A percentile compares a stretch with the other conserved stretches of the same genome.
Evolutionary conservation across 2,888 invertebrate genomes (phyloP).

Genomic region (Agrotis segetum): DNA sequence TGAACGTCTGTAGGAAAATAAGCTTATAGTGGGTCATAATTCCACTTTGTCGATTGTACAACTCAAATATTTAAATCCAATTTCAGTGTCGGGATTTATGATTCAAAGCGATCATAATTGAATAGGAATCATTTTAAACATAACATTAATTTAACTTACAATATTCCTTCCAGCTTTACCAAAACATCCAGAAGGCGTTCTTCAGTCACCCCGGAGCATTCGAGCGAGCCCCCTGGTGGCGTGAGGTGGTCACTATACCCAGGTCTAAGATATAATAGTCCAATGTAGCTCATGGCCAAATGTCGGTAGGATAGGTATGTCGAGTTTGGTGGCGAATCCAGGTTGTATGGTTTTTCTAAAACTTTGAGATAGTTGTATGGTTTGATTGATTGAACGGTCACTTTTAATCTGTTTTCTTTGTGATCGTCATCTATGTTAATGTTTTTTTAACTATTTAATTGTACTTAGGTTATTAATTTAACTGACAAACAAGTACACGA

Average conservation of each 20-base stretch:
- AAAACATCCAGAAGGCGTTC: constrained; percentile 93
- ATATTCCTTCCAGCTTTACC: constrained; percentile 91
- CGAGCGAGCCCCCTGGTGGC: constrained; percentile 94
- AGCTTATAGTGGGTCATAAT: too few relatives aligned
- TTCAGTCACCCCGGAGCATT: constrained; percentile 93
- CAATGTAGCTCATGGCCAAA: constrained; percentile 29
- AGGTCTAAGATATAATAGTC: constrained; percentile 79
- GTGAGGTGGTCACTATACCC: constrained; percentile 76
- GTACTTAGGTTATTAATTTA: not conserved
- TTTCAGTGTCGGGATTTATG: too few relatives aligned
- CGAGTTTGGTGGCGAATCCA: constrained; percentile 30
- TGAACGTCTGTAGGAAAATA: too few relatives aligned
- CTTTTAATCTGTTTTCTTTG: not conserved
- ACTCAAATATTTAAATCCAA: too few relatives aligned
- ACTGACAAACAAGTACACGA: not conserved
- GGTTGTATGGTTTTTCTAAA: not conserved
- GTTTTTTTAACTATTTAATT: not conserved
- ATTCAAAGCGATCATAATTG: too few relatives aligned
- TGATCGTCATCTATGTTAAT: not conserved
- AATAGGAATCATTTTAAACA: too few relatives aligned
- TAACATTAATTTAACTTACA: not conserved
- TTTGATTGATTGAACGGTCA: not conserved
- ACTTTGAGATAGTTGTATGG: not conserved
- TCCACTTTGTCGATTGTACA: too few relatives aligned
- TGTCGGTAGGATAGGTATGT: constrained; percentile 30